phyloP scores from a whole-genome alignment of 2,888 invertebrate genomes.

The Coenonympha arcania region DNA sequence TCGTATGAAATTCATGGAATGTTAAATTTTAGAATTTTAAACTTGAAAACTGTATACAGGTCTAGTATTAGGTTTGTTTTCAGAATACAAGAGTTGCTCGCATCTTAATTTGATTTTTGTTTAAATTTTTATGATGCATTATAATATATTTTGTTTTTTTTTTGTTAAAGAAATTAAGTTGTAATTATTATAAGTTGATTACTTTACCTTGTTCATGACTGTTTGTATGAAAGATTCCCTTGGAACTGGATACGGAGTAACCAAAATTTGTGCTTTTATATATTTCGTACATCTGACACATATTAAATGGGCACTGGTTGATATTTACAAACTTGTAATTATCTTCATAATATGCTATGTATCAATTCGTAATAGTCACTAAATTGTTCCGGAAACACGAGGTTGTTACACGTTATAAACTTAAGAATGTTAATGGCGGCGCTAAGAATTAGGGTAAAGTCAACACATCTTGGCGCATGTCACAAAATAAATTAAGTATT shows the following conservation, averaged over 20 bases:
- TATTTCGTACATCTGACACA: conserved; percentile 32
- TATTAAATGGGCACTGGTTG: conserved; percentile 18
- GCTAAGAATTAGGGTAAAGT: too few species aligned
- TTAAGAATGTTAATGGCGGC: not conserved
- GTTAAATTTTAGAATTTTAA: too few species aligned
- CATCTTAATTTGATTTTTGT: too few species aligned
- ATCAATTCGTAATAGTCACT: conserved; percentile 27
- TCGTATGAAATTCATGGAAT: too few species aligned
- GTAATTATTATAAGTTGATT: not conserved
- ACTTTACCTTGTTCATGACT: conserved; percentile 63
- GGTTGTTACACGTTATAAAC: conserved; percentile 24
- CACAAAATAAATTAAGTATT: too few species aligned
- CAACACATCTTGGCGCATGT: too few species aligned
- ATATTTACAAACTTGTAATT: conserved; percentile 20
- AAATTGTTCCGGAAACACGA: conserved; percentile 39
- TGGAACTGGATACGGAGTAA: conserved; percentile 49
- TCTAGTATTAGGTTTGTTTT: too few species aligned
- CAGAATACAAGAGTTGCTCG: too few species aligned
- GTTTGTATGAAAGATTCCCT: conserved; percentile 43
- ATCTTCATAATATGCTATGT: conserved; percentile 5
- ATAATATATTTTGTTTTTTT: too few species aligned
- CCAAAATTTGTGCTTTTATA: conserved; percentile 52
- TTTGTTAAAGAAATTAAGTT: too few species aligned
- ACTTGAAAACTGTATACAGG: too few species aligned
- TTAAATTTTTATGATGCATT: too few species aligned